Evolutionary conservation across 2,113 vertebrate genomes (phyloP).

Genomic region (Dromiciops gliroides): DNA sequence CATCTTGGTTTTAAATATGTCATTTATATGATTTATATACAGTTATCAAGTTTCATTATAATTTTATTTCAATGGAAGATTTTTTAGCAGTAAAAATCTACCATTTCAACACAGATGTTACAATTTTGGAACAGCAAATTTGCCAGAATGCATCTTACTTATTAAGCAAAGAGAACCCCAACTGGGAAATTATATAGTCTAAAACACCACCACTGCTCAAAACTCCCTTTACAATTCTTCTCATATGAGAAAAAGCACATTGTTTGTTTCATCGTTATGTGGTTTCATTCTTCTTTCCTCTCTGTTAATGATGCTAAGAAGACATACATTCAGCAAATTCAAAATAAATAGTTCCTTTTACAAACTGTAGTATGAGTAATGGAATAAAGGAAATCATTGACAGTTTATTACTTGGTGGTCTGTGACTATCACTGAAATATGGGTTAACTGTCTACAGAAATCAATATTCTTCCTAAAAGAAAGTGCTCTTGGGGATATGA

Average conservation of each 20-base stretch:
- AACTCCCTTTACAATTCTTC: neutral
- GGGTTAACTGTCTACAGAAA: neutral
- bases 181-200: neutral
- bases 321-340: neutral
- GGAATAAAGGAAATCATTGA: slow-evolving; percentile 27
- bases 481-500: slow-evolving; percentile 38
- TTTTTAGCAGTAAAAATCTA: neutral
- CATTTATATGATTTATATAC: neutral
- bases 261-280: neutral
- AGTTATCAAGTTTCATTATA: neutral
- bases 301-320: neutral
- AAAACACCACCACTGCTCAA: neutral
- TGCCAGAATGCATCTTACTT: neutral
- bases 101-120: neutral
- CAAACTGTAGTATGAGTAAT: neutral
- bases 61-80: neutral
- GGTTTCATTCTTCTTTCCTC: neutral
- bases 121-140: neutral
- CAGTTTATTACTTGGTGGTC: slow-evolving; percentile 9
- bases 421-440: slow-evolving; percentile 42
- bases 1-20: neutral
- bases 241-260: neutral
- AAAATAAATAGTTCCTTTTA: slow-evolving; percentile 6
- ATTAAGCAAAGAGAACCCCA: neutral
- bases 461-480: neutral